Evolutionary conservation across 2,888 invertebrate genomes (phyloP).

Genomic region (Quadriops clusia): DNA sequence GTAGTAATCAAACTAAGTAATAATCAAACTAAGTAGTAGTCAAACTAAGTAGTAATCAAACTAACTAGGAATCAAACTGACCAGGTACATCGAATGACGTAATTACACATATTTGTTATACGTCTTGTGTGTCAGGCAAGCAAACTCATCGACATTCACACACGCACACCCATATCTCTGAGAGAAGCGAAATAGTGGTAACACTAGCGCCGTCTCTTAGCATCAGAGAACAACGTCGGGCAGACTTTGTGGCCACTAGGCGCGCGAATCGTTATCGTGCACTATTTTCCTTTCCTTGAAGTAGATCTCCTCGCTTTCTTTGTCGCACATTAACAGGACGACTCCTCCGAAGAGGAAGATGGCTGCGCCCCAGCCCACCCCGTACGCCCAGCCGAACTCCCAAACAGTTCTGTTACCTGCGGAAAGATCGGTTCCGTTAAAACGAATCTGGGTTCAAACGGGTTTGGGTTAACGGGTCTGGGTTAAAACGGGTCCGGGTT

Average conservation of each 20-base stretch:
- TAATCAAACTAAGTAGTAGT: no score
- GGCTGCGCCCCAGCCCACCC: conserved; percentile 94
- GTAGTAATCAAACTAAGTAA: no score
- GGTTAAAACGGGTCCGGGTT: no score
- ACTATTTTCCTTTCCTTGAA: conserved; percentile 93
- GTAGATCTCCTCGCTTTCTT: conserved; percentile 95
- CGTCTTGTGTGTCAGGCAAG: conserved; percentile 19
- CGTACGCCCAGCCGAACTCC: conserved; percentile 99
- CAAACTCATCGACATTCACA: conserved; percentile 21
- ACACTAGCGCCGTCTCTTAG: conserved; percentile 26
- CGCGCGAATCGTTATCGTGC: conserved; percentile 44
- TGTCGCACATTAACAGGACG: conserved; percentile 88
- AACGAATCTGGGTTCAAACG: no score
- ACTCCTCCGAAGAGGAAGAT: conserved; percentile 92
- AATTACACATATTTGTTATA: background rate
- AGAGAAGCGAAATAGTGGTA: conserved; percentile 28
- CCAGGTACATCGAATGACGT: conserved; percentile 24
- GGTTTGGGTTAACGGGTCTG: no score
- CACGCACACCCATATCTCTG: conserved; percentile 22
- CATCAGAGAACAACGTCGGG: conserved; percentile 55
- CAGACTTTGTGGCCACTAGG: conserved; percentile 59
- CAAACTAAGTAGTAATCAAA: no score
- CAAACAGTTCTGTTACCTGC: conserved; percentile 80
- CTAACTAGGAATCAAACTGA: conserved; percentile 25
- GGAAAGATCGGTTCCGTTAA: no score